Evolutionary conservation across 1,140 invertebrate genomes (phyloP), one percentile per base, ranked within the genome.

Genomic region (Drosophila prosaltans): DNA sequence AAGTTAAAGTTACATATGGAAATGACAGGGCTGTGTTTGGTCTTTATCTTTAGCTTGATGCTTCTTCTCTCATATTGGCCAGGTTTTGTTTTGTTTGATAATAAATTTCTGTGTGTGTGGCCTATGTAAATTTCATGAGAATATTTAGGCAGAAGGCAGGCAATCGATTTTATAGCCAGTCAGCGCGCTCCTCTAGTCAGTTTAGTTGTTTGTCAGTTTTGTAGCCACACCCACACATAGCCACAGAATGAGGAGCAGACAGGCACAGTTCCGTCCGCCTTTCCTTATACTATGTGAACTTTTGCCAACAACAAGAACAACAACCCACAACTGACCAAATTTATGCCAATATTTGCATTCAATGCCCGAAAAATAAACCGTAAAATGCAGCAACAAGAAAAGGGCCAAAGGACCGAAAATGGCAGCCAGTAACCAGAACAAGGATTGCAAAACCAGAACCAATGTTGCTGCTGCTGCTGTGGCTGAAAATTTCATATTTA

Each of bases 291-390:
- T 16, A 55, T 65, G 26, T 36, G 45, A 11, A 39, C 68, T 26
- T 36, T 26, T 41, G 45, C 54, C 65, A 66, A 59, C 72, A 74
- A 89, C 16, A 16, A 16, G 16, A 16, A 16, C 16, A 16, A 16
- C 16, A 16, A 16, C 16, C 84, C 84, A 67, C 84, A 89, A 81
- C 76, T 75, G 84, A 68, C 84, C 72, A 81, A 86, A 89, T 89
- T 84, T 89, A 89, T 89, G 84, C 84, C 84, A 89, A 89, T 89
- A 89, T 89, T 89, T 89, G 84, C 84, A 89, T 89, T 89, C 84
- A 84, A 89, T 89, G 84, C 75, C 84, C 84, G 21, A 89, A 89
- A 89, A 89, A 89, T 81, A 89, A 89, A 83, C 84, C 84, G 73
- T 88, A 88, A 86, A 86, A 86, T 82, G 82, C 79, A 78, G 74